Conservation (phyloP, 2,113 vertebrate species). For the Gorsachius goisagi region DNA sequence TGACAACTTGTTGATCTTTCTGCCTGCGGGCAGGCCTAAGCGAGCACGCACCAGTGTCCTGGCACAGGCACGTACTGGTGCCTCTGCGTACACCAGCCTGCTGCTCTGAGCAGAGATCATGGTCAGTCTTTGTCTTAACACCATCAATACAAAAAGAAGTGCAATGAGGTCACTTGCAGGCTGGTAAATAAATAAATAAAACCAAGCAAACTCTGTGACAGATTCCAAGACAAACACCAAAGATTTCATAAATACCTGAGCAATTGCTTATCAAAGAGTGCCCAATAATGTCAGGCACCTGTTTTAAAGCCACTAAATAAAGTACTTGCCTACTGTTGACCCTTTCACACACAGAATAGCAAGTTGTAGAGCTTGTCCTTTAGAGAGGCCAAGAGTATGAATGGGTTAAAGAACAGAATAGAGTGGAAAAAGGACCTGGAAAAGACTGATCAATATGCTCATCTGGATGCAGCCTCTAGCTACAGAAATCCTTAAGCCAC, state of each 20-base stretch:
- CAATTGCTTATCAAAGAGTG: not conserved
- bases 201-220: not conserved
- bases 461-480: not conserved
- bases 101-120: not conserved
- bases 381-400: not conserved
- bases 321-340: not conserved
- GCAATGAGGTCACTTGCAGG: not conserved
- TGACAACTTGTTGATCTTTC: not conserved
- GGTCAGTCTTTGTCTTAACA: not conserved
- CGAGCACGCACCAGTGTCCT: rapidly evolving
- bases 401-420: not conserved
- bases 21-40: not conserved
- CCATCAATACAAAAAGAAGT: not conserved
- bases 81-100: not conserved
- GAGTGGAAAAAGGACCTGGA: not conserved
- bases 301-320: not conserved
- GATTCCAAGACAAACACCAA: not conserved
- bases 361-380: not conserved
- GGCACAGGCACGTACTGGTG: not conserved
- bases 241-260: not conserved
- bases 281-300: not conserved
- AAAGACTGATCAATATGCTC: not conserved
- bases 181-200: not conserved
- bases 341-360: not conserved
- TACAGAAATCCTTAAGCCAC: not conserved